phyloP scores from a whole-genome alignment of 2,797 vertebrate species.

The Platyrinchus mystaceus region DNA sequence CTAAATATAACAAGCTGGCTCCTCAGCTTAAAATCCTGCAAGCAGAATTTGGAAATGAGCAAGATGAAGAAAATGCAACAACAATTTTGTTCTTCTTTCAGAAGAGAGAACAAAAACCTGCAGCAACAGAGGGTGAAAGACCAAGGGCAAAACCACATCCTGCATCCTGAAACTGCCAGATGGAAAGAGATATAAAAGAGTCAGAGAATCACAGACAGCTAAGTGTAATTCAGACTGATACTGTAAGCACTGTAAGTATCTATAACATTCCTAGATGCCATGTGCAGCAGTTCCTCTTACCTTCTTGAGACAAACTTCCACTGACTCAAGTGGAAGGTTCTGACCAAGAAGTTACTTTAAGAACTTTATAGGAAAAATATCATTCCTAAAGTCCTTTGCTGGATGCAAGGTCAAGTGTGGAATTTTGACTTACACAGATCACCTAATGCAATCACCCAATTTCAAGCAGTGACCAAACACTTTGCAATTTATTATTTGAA shows the following conservation, averaged over 20 bases:
- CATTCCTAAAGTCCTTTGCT: not conserved
- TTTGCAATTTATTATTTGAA: not conserved
- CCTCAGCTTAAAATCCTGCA: slow-evolving; percentile 12
- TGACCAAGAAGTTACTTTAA: not conserved
- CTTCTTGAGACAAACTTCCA: not conserved
- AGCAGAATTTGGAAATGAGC: slow-evolving; percentile 8
- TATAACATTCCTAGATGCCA: not conserved
- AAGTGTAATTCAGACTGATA: not conserved
- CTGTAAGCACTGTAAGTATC: not conserved
- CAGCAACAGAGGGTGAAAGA: not conserved
- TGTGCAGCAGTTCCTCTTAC: not conserved
- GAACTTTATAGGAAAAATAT: not conserved
- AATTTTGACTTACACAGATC: not conserved
- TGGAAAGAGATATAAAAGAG: not conserved
- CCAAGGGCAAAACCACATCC: not conserved
- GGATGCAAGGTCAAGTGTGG: not conserved
- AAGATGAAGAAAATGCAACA: not conserved
- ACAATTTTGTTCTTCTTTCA: not conserved
- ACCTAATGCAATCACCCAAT: not conserved
- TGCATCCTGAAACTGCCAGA: not conserved
- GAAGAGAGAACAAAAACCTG: slow-evolving; percentile 17
- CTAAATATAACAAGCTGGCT: not conserved
- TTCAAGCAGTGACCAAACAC: not conserved
- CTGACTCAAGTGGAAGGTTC: not conserved
- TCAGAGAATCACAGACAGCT: not conserved